phyloP scores from a whole-genome alignment of 2,113 vertebrate species.

The Corythoichthys intestinalis region DNA sequence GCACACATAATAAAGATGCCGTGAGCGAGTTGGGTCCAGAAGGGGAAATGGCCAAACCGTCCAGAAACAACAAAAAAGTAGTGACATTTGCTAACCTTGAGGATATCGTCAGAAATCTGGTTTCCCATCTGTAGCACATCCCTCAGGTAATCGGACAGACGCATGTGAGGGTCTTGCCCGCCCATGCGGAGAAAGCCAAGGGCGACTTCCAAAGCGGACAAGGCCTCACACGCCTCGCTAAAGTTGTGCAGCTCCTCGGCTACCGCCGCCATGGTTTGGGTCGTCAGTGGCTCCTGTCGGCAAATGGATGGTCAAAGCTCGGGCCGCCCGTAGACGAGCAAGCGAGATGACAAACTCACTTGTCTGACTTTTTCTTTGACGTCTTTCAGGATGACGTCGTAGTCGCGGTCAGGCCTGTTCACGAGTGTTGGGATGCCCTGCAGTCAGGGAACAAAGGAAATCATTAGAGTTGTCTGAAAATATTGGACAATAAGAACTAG shows the following conservation, averaged over 20 bases:
- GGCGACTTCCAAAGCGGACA: constrained; percentile 79
- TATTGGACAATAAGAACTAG: too few relatives aligned
- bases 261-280: constrained; percentile 65
- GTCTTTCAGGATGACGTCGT: constrained; percentile 80
- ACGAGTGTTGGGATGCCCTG: constrained; percentile 90
- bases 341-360: constrained; percentile 64
- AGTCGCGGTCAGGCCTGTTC: constrained; percentile 84
- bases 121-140: constrained; percentile 83
- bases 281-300: constrained; percentile 77
- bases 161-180: constrained; percentile 75
- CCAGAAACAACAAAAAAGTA: constrained; percentile 8
- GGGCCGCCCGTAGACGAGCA: not conserved
- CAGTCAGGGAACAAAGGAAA: not conserved
- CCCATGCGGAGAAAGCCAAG: constrained; percentile 88
- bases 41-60: constrained; percentile 3
- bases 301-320: not conserved
- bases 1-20: not conserved
- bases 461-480: too few relatives aligned
- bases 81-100: constrained; percentile 74
- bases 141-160: constrained; percentile 76
- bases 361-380: constrained; percentile 80
- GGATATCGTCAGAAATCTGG: constrained; percentile 74
- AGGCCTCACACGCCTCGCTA: constrained; percentile 87
- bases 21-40: constrained; percentile 5
- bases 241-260: constrained; percentile 83